These are phyloP conservation scores for Epinephelus moara DNA, from an alignment of 2,113 vertebrate genomes.

Conservation along the genomic window DNA sequence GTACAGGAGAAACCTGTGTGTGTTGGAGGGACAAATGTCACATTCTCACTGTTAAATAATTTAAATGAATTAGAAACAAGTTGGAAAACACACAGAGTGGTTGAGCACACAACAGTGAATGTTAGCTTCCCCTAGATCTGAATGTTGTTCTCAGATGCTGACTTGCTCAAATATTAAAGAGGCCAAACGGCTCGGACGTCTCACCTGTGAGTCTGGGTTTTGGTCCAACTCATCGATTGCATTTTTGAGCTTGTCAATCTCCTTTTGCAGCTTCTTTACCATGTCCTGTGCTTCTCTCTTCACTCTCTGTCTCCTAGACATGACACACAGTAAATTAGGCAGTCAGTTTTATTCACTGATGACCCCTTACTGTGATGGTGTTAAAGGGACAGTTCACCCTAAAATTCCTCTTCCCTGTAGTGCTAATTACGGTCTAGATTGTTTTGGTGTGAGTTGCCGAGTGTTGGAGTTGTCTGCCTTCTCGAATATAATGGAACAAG, in stretches of 20 bases:
- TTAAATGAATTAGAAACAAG: not conserved
- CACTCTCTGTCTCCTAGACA: slow-evolving; percentile 37
- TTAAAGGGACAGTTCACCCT: too few relatives aligned
- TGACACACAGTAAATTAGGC: not conserved
- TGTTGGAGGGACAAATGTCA: not conserved
- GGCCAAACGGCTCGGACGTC: not conserved
- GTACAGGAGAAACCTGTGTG: slow-evolving; percentile 21
- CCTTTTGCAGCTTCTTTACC: slow-evolving; percentile 53
- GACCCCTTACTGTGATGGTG: not conserved
- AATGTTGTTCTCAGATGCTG: not conserved
- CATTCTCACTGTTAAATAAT: not conserved
- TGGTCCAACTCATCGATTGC: slow-evolving; percentile 32
- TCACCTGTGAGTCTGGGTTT: slow-evolving; percentile 63
- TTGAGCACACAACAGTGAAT: not conserved
- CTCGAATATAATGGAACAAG: too few relatives aligned
- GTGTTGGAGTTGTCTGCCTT: too few relatives aligned
- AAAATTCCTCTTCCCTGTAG: too few relatives aligned
- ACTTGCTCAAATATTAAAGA: not conserved
- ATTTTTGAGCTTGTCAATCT: slow-evolving; percentile 55
- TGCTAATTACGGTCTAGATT: too few relatives aligned
- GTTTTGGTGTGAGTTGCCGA: too few relatives aligned
- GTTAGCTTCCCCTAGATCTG: not conserved
- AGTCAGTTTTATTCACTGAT: not conserved
- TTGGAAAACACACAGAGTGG: not conserved
- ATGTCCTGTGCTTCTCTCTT: slow-evolving; percentile 44